Base-by-base conservation (phyloP, 2,797 vertebrate species). In the Phalanger gymnotis region DNA sequence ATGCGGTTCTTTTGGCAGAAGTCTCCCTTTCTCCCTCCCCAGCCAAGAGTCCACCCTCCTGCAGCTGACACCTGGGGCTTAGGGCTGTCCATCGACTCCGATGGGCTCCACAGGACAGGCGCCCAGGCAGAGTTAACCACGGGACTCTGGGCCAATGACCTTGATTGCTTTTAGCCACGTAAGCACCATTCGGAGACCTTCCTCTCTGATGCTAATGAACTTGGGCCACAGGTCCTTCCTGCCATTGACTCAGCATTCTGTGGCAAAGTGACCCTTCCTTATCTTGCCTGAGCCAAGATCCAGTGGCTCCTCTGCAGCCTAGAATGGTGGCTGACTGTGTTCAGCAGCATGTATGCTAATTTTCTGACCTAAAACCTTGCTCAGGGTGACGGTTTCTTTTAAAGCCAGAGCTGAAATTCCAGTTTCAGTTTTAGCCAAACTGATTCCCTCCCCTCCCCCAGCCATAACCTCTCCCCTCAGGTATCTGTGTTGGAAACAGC, bases 401-500 rank as follows among this genome's bases (percentile, higher is more conserved):
- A 96, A 96, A 96, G 91, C 54, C 52, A 89, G 54, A 47, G 92
- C 93, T 96, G 95, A 93, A 94, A 94, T 95, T 96, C 73, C 40
- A 47, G 3, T 47, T 81, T 81, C 19, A 40, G 19, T 81, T 96
- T 96, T 89, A 87, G 95, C 47, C 14, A 9, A 81, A 66, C 57
- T 57, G 57, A 96, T 9, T 93, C 87, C 93, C 54, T 96, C 90
- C 81, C 94, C 54, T 96, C 92, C 94, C 92, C 95, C 58, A 94
- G 87, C 93, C 95, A 93, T 94, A 90, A 27, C 53, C 81, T 96
- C 92, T 96, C 97, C 93, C 95, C 91, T 90, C 95, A 96, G 95
- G 96, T 96, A 96, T 97, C 95, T 95, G 95, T 0, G 90, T 95
- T 97, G 96, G 93, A 98, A 98, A 97, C 91, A 95, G 94, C 55